Conservation (phyloP, 2,888 invertebrate genomes). For the Nomada fabriciana region DNA sequence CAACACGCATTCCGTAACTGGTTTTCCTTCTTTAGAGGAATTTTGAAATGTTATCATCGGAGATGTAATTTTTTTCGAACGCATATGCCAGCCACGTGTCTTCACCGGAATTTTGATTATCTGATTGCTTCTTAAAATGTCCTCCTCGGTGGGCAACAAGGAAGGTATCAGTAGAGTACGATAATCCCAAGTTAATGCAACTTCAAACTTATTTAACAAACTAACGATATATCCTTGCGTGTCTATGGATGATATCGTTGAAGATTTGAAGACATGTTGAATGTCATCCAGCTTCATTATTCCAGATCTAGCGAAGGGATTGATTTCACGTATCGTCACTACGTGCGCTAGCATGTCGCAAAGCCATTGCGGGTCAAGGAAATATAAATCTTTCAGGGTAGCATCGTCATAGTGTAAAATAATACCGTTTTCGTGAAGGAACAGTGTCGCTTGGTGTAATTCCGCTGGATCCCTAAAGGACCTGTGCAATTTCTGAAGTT, state of each 20-base stretch:
- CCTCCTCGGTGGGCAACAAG: slow-evolving; percentile 92
- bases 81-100: slow-evolving; percentile 89
- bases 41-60: slow-evolving; percentile 75
- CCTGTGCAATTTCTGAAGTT: slow-evolving; percentile 89
- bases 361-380: slow-evolving; percentile 99
- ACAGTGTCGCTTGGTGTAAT: slow-evolving; percentile 97
- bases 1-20: slow-evolving; percentile 82
- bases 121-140: slow-evolving; percentile 84
- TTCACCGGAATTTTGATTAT: slow-evolving; percentile 87
- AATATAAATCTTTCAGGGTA: slow-evolving; percentile 96
- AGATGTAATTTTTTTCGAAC: slow-evolving; percentile 86
- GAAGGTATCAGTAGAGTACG: slow-evolving; percentile 96
- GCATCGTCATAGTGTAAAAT: slow-evolving; percentile 97
- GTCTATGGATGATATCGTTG: slow-evolving; percentile 89
- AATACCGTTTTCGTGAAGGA: slow-evolving; percentile 99
- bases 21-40: slow-evolving; percentile 65
- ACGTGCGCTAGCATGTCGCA: slow-evolving; percentile 99
- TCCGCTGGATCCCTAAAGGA: slow-evolving; percentile 95
- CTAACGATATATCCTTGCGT: slow-evolving; percentile 94
- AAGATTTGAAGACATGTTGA: slow-evolving; percentile 96
- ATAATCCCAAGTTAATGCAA: slow-evolving; percentile 98
- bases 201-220: slow-evolving; percentile 97
- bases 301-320: slow-evolving; percentile 96
- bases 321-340: slow-evolving; percentile 98
- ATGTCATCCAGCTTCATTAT: slow-evolving; percentile 97